phyloP scores from a whole-genome alignment of 2,888 invertebrate genomes.

The Limnephilus rhombicus region DNA sequence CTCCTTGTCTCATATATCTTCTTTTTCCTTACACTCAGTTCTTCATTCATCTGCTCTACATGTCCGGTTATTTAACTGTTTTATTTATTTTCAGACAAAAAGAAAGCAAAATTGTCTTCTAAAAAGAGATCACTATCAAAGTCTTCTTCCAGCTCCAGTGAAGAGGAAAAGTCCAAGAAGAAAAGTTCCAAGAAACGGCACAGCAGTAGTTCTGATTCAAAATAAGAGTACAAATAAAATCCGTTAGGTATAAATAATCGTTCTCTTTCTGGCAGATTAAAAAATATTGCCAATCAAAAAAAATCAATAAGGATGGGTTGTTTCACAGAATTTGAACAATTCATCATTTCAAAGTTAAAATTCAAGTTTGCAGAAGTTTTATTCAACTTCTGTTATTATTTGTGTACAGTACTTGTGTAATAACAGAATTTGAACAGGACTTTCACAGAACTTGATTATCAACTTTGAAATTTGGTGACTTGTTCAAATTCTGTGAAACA shows the following conservation, averaged over 20 bases:
- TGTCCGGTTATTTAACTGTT: background rate
- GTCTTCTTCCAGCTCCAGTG: constrained; percentile 55
- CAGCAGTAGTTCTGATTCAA: constrained; percentile 49
- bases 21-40: too few species aligned
- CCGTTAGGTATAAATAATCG: constrained; percentile 32
- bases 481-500: too few species aligned
- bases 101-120: constrained; percentile 6
- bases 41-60: too few species aligned
- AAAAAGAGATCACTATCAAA: constrained; percentile 54
- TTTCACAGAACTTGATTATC: too few species aligned
- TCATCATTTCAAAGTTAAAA: too few species aligned
- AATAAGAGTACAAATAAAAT: constrained; percentile 20
- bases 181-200: constrained; percentile 35
- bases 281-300: background rate
- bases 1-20: too few species aligned
- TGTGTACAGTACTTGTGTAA: too few species aligned
- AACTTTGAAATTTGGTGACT: too few species aligned
- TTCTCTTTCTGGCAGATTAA: constrained; percentile 43
- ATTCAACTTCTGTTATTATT: too few species aligned
- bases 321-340: too few species aligned
- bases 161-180: constrained; percentile 33
- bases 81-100: constrained; percentile 37
- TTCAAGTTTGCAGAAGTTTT: too few species aligned
- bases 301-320: background rate
- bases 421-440: too few species aligned